Evolutionary conservation across 2,113 vertebrate species (phyloP), one percentile per base, ranked within the genome.

Genomic region (Tragelaphus imberbis): DNA sequence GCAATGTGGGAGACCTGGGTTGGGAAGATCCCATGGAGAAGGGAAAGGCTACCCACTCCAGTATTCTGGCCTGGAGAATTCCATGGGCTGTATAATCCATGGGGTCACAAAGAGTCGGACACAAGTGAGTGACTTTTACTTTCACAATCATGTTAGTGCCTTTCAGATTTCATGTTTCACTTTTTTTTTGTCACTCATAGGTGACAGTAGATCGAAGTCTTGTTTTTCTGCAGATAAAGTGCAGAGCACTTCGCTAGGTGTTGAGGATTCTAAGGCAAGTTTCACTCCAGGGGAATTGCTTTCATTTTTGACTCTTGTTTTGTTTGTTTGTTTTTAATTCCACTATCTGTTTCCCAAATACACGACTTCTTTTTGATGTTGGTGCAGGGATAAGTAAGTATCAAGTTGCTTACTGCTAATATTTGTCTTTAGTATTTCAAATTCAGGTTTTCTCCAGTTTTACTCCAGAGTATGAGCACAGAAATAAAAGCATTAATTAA

Each of bases 401-500:
- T 14, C 51, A 94, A 61, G 58, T 94, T 94, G 58, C 47, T 79
- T 84, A 36, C 33, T 84, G 51, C 71, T 94, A 59, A 56, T 91
- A 49, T 75, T 88, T 88, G n/a, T 80, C 71, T 87, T 94, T 58
- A 94, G 28, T 28, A 58, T 94, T 95, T 94, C 56, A 92, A 47
- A 84, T 95, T 90, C 85, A 27, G n/a, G 23, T 92, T 96, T 96
- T 97, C 85, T 88, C 33, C 53, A 51, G 7, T 94, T 92, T 95
- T 92, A 90, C 88, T 44, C 93, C 36, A 55, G 92, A 84, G 79
- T 63, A 81, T 87, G 84, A 82, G 15, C 49, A 71, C 5, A 90
- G 96, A 88, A 91, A 98, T 87, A 94, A 96, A 97, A 96, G 51
- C 80, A 88, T 80, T 90, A 75, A 88, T 98, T 91, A 97, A 91